Evolutionary conservation across 2,113 vertebrate genomes (phyloP).

Genomic region (Paratilapia polleni): DNA sequence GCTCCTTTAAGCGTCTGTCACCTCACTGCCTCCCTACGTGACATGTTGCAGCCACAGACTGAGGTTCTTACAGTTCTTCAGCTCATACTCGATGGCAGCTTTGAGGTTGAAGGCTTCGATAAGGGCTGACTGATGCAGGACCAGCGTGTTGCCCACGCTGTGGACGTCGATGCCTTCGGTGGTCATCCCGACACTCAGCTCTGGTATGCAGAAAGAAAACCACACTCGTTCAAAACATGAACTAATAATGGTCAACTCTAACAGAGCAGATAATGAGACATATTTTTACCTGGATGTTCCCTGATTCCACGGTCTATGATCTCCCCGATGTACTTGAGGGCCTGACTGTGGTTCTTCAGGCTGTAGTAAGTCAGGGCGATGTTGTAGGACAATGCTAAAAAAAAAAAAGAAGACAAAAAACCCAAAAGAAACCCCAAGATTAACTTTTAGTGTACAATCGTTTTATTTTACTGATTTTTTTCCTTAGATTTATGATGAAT

Average conservation of each 20-base stretch:
- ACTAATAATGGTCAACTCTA: background rate
- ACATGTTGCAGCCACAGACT: background rate
- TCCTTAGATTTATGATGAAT: background rate
- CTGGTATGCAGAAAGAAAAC: slow-evolving; percentile 44
- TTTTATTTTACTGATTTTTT: background rate
- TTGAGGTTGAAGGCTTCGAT: slow-evolving; percentile 98
- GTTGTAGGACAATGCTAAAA: slow-evolving; percentile 90
- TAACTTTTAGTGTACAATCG: fast-evolving
- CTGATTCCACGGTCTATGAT: slow-evolving; percentile 91
- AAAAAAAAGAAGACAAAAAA: background rate
- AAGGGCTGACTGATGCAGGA: slow-evolving; percentile 91
- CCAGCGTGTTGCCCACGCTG: slow-evolving; percentile 94
- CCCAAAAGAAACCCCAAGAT: background rate
- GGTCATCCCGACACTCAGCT: slow-evolving; percentile 91
- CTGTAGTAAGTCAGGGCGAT: slow-evolving; percentile 90
- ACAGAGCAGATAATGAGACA: background rate
- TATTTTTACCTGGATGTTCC: slow-evolving; percentile 86
- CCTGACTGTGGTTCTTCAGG: slow-evolving; percentile 84
- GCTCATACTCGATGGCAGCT: slow-evolving; percentile 93
- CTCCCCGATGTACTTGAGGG: slow-evolving; percentile 87
- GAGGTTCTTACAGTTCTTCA: slow-evolving; percentile 82
- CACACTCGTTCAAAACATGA: background rate
- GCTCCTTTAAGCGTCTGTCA: background rate
- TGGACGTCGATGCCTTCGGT: slow-evolving; percentile 92
- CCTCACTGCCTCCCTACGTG: background rate